Evolutionary conservation across 1,140 invertebrate genomes (phyloP), one percentile per base, ranked within the genome.

Genomic region (Brachionus calyciflorus): DNA sequence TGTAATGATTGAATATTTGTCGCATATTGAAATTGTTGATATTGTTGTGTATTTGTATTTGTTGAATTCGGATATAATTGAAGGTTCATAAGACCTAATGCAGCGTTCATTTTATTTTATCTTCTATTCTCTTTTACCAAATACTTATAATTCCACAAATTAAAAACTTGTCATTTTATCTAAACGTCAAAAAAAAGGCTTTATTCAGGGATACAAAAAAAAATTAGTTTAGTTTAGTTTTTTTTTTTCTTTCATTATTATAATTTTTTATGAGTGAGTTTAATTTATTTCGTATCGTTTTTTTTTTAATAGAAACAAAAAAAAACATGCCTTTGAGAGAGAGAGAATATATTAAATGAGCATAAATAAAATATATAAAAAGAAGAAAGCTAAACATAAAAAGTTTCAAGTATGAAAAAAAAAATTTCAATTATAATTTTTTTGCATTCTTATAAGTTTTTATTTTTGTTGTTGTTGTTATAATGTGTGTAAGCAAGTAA

Each of bases 251-350:
- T 37, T 37, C 9, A 9, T 9, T 60, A 60, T 60, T 60, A 60
- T 60, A 60, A 60, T 60, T 60, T 60, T 60, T 60, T 60, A 60
- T 60, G 55, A 60, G 55, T 60, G 55, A 60, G 55, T 60, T 60
- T 60, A 60, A 60, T 60, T 60, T 60, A 60, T 60, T 60, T 60
- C 37, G 30, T 26, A 26, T 53, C 9, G 30, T 60, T 55, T 60
- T 60, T 60, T 37, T 60, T 33, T 37, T 30, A 9, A 37, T 30
- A 37, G 17, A 19, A 37, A 60, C 55, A 60, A 60, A 33, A 60
- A 60, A 19, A 60, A 37, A 37, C 26, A 21, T 33, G 55, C 30
- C n/a, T n/a, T n/a, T n/a, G n/a, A n/a, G n/a, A n/a, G n/a, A n/a
- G n/a, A n/a, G n/a, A n/a, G n/a, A n/a, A n/a, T n/a, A n/a, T n/a